phyloP scores from a whole-genome alignment of 2,888 invertebrate genomes.

The Tenthredo amoena region DNA sequence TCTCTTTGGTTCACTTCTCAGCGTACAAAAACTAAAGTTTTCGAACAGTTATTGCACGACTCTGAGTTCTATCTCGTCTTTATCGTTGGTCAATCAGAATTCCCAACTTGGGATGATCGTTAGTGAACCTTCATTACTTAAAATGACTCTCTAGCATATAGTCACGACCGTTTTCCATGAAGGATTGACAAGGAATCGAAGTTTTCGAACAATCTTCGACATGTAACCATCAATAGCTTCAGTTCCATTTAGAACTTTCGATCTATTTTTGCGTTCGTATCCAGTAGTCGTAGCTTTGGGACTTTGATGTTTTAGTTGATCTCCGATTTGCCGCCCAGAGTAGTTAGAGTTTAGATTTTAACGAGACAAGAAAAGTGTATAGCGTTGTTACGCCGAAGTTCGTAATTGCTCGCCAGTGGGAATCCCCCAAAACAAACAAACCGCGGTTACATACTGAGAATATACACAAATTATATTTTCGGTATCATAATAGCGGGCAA shows the following conservation, averaged over 20 bases:
- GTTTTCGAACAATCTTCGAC: not conserved
- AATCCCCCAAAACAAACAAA: not conserved
- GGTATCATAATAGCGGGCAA: not conserved
- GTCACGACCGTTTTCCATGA: not conserved
- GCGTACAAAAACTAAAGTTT: not conserved
- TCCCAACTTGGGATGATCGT: not conserved
- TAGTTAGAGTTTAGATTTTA: not conserved
- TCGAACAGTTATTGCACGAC: not conserved
- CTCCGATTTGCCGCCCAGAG: not conserved
- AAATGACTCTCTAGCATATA: not conserved
- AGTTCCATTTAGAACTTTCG: not conserved
- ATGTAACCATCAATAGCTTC: not conserved
- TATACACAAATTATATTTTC: not conserved
- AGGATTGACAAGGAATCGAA: not conserved
- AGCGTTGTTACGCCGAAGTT: not conserved
- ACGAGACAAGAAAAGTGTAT: not conserved
- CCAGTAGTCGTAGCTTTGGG: not conserved
- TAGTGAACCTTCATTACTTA: too few relatives aligned
- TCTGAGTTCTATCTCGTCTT: not conserved
- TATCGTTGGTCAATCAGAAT: not conserved
- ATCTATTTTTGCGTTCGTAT: not conserved
- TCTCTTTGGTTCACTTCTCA: not conserved
- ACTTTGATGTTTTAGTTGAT: not conserved
- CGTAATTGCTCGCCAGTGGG: constrained; percentile 4
- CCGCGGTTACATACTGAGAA: not conserved